phyloP scores from a whole-genome alignment of 1,140 invertebrate genomes.

The Teleopsis dalmanni region DNA sequence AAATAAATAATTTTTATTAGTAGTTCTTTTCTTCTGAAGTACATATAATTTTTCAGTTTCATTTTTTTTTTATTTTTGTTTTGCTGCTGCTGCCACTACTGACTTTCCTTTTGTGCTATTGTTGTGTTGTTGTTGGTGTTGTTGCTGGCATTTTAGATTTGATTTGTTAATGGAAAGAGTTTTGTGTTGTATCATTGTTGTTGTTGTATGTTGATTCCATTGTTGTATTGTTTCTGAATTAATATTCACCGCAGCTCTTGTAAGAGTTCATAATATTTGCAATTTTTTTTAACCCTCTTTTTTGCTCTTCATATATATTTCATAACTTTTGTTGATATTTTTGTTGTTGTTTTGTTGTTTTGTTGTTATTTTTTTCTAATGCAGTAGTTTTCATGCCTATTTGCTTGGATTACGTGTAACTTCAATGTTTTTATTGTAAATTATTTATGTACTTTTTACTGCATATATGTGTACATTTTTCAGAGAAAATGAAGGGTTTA shows the following conservation, averaged over 20 bases:
- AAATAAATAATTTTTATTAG: slow-evolving; percentile 43
- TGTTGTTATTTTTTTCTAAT: too few relatives aligned
- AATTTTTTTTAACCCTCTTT: background rate
- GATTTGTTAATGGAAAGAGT: too few relatives aligned
- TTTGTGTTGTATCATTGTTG: too few relatives aligned
- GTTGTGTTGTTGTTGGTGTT: background rate
- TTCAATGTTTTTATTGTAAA: too few relatives aligned
- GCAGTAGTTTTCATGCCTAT: too few relatives aligned
- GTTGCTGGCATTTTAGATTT: background rate
- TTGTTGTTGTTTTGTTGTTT: slow-evolving; percentile 14
- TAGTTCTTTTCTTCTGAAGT: slow-evolving; percentile 18
- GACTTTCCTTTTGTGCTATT: background rate
- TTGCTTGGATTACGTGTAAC: too few relatives aligned
- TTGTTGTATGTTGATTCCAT: too few relatives aligned
- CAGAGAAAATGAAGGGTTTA: too few relatives aligned
- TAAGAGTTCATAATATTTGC: slow-evolving; percentile 34
- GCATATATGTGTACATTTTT: too few relatives aligned
- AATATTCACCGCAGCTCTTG: slow-evolving; percentile 43
- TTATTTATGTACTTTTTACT: too few relatives aligned
- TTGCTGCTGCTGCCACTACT: background rate
- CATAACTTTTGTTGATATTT: slow-evolving; percentile 3
- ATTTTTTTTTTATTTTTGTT: background rate
- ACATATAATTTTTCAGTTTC: slow-evolving; percentile 1
- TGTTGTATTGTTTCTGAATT: too few relatives aligned
- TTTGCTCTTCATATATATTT: too few relatives aligned